Evolutionary conservation across 2,888 invertebrate genomes (phyloP).

Genomic region (Mycalesis mineus): DNA sequence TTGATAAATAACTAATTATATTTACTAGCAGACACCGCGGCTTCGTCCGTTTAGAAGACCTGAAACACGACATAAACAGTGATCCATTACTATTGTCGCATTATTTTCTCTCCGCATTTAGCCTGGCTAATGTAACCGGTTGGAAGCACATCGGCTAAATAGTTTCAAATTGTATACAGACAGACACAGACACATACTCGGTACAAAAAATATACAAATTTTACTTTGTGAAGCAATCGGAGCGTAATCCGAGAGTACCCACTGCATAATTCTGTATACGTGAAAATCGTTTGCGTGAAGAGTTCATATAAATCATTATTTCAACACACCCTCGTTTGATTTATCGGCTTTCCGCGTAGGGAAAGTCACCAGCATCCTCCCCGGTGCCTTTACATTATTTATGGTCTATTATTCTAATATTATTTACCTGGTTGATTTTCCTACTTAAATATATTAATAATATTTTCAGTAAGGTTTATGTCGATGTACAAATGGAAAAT

Average conservation of each 20-base stretch:
- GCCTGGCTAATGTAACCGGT: too few relatives aligned
- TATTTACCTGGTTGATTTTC: slow-evolving; percentile 16
- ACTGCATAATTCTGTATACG: neutral
- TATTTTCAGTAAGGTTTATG: neutral
- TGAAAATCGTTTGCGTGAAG: slow-evolving; percentile 26
- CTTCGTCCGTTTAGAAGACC: too few relatives aligned
- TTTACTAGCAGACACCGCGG: too few relatives aligned
- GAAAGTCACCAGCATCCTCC: slow-evolving; percentile 50
- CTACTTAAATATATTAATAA: neutral
- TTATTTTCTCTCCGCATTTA: too few relatives aligned
- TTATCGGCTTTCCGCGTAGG: slow-evolving; percentile 49
- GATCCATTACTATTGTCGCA: too few relatives aligned
- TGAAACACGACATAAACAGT: too few relatives aligned
- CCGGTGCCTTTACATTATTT: slow-evolving; percentile 45
- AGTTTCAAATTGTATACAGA: too few relatives aligned
- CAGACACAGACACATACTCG: too few relatives aligned
- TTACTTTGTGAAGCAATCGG: neutral
- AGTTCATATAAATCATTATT: slow-evolving; percentile 54
- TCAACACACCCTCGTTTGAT: slow-evolving; percentile 54
- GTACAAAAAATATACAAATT: neutral
- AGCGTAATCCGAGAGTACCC: neutral
- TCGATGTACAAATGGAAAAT: too few relatives aligned
- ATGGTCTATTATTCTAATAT: slow-evolving; percentile 37
- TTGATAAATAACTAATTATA: too few relatives aligned
- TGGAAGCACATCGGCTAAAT: too few relatives aligned